Evolutionary conservation across 2,888 invertebrate species (phyloP).

Genomic region (Caenorhabditis angaria): DNA sequence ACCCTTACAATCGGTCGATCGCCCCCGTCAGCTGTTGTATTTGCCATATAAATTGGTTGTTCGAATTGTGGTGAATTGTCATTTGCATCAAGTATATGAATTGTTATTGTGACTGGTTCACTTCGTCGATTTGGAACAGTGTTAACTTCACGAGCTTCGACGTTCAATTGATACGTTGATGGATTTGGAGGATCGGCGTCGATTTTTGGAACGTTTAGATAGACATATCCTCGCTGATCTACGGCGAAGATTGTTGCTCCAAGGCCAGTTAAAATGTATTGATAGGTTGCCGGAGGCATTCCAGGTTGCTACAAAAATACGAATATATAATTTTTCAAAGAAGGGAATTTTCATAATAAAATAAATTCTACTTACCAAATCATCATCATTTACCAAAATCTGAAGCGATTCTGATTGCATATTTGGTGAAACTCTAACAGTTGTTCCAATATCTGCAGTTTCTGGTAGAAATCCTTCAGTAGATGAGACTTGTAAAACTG

Average conservation of each 20-base stretch:
- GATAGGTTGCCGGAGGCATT: constrained; percentile 72
- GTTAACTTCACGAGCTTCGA: constrained; percentile 71
- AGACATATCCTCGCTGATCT: constrained; percentile 71
- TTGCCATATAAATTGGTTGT: constrained; percentile 65
- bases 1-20: constrained; percentile 54
- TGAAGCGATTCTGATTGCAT: constrained; percentile 65
- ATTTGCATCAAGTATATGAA: constrained; percentile 69
- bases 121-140: constrained; percentile 67
- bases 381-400: constrained; percentile 71
- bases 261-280: constrained; percentile 71
- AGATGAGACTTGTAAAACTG: constrained; percentile 64
- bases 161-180: constrained; percentile 67
- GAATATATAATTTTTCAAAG: too few relatives aligned
- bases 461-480: constrained; percentile 68
- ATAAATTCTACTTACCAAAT: constrained; percentile 58
- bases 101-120: constrained; percentile 68
- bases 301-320: constrained; percentile 69
- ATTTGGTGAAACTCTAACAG: constrained; percentile 64
- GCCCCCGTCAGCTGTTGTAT: constrained; percentile 60
- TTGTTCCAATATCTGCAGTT: constrained; percentile 68
- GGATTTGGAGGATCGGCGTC: constrained; percentile 70
- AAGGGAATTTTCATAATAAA: too few relatives aligned
- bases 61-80: constrained; percentile 67
- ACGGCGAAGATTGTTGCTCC: constrained; percentile 72
- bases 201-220: constrained; percentile 67